Conservation (phyloP, 2,113 vertebrate species). For the Murina feae region DNA sequence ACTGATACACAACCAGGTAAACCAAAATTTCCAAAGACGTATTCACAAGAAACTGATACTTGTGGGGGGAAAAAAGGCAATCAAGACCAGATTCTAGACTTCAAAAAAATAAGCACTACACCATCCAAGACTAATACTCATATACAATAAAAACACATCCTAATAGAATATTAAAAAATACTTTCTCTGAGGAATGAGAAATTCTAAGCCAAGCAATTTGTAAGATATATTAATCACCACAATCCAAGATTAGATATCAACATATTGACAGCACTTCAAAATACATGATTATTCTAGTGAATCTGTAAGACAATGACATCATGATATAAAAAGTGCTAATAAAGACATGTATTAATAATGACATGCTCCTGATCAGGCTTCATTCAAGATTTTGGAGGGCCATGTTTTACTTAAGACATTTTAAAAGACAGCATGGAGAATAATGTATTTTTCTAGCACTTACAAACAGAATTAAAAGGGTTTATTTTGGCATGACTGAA, state of each 20-base stretch:
- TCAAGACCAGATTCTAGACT: neutral
- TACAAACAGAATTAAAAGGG: conserved; percentile 10
- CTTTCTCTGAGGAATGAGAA: neutral
- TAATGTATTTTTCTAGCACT: neutral
- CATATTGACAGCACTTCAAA: neutral
- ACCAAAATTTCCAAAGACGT: neutral
- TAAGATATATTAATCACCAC: neutral
- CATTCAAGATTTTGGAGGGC: neutral
- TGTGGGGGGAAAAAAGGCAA: neutral
- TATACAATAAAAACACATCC: neutral
- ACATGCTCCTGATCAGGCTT: neutral
- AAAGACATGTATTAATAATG: neutral
- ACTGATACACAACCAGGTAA: neutral
- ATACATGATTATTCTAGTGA: neutral
- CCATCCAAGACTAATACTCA: neutral
- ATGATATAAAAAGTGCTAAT: neutral
- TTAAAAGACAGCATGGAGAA: conserved; percentile 3
- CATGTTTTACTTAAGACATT: neutral
- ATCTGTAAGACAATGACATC: neutral
- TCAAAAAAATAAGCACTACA: neutral
- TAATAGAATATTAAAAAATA: conserved; percentile 6
- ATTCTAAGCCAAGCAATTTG: neutral
- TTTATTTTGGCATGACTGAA: neutral
- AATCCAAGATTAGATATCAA: neutral
- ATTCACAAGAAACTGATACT: neutral